Evolutionary conservation across 2,113 vertebrate genomes (phyloP), one percentile per base, ranked within the genome.

Genomic region (Eolophus roseicapilla): DNA sequence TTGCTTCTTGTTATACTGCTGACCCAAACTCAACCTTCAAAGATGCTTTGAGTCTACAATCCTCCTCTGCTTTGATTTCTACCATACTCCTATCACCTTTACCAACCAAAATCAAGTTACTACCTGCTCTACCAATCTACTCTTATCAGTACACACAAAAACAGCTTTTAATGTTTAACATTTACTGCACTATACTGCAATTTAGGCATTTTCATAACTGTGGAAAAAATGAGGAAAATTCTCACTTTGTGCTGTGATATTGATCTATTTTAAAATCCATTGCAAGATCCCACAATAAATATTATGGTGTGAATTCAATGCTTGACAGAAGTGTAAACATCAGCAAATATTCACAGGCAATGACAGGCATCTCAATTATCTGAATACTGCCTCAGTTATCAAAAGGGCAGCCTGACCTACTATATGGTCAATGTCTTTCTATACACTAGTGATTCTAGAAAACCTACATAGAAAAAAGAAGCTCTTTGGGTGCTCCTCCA

Each of bases 251-350:
- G 19, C 68, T 82, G 39, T 37, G 78, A 80, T 89, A 84, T 77
- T 2, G 67, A 93, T 88, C 83, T 78, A 63, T 57, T 93, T 67
- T 63, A 95, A 93, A 96, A 94, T 44, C 25, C 78, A 87, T 11
- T 90, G 25, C 55, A 91, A 91, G 57, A 82, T 43, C 70, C 41
- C 49, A 82, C 49, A 77, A 67, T 70, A 90, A 90, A 92, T 95
- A 94, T 65, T 46, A 82, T 9, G 41, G n/a, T 79, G 37, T 70
- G 82, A 91, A 82, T 94, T 90, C 74, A 87, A 78, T 67, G 90
- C 49, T 55, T 93, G 92, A 74, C 94, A 96, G 84, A 71, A 96
- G 67, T 77, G 85, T 88, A 91, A 94, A 94, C 91, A 95, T 96
- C 95, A 97, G 95, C 90, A 90, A 77, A 63, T 96, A 93, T 95